Conservation (phyloP, 2,113 vertebrate species). For the Clinocottus analis region DNA sequence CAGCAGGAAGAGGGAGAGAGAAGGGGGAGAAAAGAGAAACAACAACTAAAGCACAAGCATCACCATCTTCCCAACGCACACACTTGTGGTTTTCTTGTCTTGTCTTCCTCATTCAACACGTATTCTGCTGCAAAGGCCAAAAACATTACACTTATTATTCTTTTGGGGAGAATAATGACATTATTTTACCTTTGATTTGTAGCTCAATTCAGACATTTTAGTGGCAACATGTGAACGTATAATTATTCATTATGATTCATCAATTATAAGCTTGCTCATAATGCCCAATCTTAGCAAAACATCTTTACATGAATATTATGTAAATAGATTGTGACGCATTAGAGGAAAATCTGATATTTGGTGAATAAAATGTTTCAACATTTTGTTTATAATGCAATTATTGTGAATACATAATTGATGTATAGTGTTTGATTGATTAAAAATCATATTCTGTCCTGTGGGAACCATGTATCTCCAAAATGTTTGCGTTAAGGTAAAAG, state of each 20-base stretch:
- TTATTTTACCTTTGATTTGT: background rate
- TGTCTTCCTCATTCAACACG: conserved; percentile 8
- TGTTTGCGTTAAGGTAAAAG: background rate
- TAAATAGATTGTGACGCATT: background rate
- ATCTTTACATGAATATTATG: background rate
- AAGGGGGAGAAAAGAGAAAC: conserved; percentile 48
- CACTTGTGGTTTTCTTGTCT: conserved; percentile 34
- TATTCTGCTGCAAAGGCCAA: background rate
- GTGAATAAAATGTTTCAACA: background rate
- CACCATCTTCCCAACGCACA: conserved; percentile 81
- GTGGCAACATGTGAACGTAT: background rate
- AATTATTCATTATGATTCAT: background rate
- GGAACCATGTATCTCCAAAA: background rate
- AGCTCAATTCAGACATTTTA: background rate
- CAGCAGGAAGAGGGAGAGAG: conserved; percentile 89
- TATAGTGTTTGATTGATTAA: background rate
- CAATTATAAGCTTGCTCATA: background rate
- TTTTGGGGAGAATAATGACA: background rate
- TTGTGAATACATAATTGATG: background rate
- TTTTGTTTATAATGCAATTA: background rate
- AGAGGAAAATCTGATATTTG: background rate
- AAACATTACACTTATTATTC: conserved; percentile 50
- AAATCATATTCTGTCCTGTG: background rate
- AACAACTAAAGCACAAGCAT: conserved; percentile 81
- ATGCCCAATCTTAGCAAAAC: background rate